Evolutionary conservation across 1,140 invertebrate species (phyloP).

Genomic region (Hycleus cichorii): DNA sequence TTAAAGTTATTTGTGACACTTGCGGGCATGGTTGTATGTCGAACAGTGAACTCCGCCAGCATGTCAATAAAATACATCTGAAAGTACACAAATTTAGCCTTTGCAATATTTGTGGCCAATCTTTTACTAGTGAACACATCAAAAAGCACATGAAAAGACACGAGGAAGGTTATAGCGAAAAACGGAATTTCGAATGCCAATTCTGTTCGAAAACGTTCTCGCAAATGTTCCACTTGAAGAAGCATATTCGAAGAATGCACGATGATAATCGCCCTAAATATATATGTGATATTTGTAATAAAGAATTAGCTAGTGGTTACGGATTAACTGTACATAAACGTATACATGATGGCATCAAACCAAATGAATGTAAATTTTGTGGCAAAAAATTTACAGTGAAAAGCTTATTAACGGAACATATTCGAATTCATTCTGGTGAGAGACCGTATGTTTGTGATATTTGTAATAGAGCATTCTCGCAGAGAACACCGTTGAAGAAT

Average conservation of each 20-base stretch:
- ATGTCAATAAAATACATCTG: neutral
- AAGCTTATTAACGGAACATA: conserved; percentile 62
- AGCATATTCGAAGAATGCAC: neutral
- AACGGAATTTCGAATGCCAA: neutral
- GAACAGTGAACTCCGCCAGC: neutral
- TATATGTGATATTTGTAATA: conserved; percentile 66
- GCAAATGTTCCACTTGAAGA: neutral
- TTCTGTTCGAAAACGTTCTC: neutral
- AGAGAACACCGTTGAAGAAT: conserved; percentile 31
- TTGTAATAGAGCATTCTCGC: conserved; percentile 53
- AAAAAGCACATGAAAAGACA: neutral
- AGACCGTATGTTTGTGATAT: conserved; percentile 62
- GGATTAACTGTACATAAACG: conserved; percentile 60
- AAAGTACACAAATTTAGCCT: neutral
- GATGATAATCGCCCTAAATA: neutral
- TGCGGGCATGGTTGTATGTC: too few species aligned
- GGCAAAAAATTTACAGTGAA: conserved; percentile 51
- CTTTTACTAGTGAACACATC: neutral
- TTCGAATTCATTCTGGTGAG: conserved; percentile 67
- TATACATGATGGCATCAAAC: conserved; percentile 66
- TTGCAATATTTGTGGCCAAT: conserved; percentile 6
- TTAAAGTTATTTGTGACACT: too few species aligned
- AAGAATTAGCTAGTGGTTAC: conserved; percentile 62
- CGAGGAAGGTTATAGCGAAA: neutral
- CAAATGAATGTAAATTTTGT: conserved; percentile 50